These are phyloP conservation scores for Enoplosus armatus DNA, from an alignment of 2,797 vertebrate species.

Conservation along the genomic window DNA sequence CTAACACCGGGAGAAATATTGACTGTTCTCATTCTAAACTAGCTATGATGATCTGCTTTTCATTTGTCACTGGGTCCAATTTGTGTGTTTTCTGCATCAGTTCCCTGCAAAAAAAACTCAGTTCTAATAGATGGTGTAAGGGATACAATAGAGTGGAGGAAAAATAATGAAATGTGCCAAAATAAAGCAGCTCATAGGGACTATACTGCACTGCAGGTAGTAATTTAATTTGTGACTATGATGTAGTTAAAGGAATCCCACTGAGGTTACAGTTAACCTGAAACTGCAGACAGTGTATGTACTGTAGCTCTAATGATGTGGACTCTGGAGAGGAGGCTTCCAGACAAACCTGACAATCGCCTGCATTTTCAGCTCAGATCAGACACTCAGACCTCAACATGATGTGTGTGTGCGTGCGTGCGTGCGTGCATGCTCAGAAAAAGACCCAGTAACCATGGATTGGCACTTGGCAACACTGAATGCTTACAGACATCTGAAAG, in stretches of 20 bases:
- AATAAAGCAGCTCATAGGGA: slow-evolving; percentile 19
- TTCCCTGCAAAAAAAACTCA: background rate
- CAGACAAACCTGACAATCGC: slow-evolving; percentile 13
- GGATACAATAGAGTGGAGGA: background rate
- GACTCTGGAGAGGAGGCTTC: slow-evolving; percentile 21
- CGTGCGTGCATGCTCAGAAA: background rate
- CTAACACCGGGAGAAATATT: background rate
- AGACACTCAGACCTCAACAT: slow-evolving; percentile 10
- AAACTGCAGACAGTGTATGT: slow-evolving; percentile 14
- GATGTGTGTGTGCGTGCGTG: background rate
- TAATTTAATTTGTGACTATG: slow-evolving; percentile 17
- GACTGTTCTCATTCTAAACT: slow-evolving; percentile 1
- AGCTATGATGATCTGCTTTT: slow-evolving; percentile 6
- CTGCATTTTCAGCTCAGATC: slow-evolving; percentile 25
- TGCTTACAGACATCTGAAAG: background rate
- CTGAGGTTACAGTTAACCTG: slow-evolving; percentile 12
- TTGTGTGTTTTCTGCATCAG: slow-evolving; percentile 11
- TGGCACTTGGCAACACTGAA: slow-evolving; percentile 9
- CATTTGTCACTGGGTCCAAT: slow-evolving; percentile 1
- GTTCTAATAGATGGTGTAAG: background rate
- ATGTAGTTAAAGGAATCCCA: slow-evolving; percentile 16
- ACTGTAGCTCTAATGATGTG: slow-evolving; percentile 36
- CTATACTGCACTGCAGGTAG: background rate
- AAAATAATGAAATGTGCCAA: slow-evolving; percentile 34
- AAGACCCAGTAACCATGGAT: background rate